phyloP scores from a whole-genome alignment of 2,797 vertebrate species.

The Eulemur mongoz region DNA sequence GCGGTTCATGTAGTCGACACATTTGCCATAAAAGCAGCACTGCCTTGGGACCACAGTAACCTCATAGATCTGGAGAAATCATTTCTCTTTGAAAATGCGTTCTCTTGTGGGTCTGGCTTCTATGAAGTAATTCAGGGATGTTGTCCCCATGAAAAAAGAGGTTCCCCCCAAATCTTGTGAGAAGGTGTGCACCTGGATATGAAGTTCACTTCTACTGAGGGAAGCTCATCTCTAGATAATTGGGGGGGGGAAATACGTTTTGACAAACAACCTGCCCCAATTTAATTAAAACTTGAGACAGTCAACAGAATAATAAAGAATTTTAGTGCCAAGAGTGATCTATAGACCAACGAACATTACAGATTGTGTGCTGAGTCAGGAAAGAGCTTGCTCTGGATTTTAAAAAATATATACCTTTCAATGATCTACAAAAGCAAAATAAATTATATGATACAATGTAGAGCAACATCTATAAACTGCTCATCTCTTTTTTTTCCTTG shows the following conservation, averaged over 20 bases:
- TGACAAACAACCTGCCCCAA: neutral
- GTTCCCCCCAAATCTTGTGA: neutral
- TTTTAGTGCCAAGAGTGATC: neutral
- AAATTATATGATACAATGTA: neutral
- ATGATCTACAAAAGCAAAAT: neutral
- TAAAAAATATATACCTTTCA: neutral
- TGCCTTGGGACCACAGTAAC: neutral
- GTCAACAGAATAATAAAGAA: neutral
- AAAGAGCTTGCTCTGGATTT: constrained; percentile 16
- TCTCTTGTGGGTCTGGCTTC: neutral
- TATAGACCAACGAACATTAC: neutral
- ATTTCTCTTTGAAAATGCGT: constrained; percentile 37
- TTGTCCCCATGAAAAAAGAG: neutral
- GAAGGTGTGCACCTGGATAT: neutral
- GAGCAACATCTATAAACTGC: neutral
- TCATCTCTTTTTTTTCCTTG: neutral
- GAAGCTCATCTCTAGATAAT: neutral
- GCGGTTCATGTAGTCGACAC: neutral
- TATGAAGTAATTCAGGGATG: constrained; percentile 27
- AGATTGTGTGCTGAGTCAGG: neutral
- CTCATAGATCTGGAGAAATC: neutral
- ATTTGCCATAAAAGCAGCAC: neutral
- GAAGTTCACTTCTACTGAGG: neutral
- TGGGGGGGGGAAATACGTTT: neutral
- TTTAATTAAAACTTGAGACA: neutral